Percentiles rank a stretch among this genome's conserved stretches.
Conservation (phyloP, 1,140 invertebrate genomes). For the Paraescarpia echinospica region DNA sequence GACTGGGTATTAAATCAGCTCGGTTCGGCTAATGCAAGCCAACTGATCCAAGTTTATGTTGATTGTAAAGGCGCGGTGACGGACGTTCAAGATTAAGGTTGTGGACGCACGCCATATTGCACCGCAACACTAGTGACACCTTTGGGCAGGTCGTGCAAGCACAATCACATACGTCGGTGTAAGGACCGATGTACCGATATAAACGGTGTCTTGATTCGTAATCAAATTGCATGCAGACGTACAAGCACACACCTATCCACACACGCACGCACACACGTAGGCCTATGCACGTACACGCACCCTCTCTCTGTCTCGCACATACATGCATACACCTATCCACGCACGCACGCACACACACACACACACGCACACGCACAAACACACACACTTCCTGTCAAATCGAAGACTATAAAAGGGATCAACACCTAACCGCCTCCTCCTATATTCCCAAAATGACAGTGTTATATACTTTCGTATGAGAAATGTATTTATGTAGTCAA, state of each 20-base stretch:
- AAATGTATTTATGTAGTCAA: too few species aligned
- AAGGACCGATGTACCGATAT: too few species aligned
- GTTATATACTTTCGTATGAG: too few species aligned
- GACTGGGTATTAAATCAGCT: slow-evolving; percentile 1
- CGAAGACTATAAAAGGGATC: too few species aligned
- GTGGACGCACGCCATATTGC: neutral
- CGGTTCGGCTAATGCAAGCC: neutral
- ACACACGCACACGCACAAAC: slow-evolving; percentile 1
- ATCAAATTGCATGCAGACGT: neutral
- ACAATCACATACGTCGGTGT: neutral
- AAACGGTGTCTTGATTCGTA: neutral
- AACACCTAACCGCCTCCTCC: too few species aligned
- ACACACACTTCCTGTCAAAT: neutral
- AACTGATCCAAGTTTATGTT: slow-evolving; percentile 1
- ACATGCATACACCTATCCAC: neutral
- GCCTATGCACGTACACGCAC: neutral
- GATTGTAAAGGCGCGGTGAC: neutral
- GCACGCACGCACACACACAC: neutral
- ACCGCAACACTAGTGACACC: neutral
- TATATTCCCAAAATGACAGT: too few species aligned
- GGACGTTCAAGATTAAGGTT: neutral
- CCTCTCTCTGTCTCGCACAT: too few species aligned
- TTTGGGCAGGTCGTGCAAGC: neutral
- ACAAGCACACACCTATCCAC: neutral
- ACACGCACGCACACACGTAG: neutral